phyloP scores from a whole-genome alignment of 2,113 vertebrate genomes.

The Struthidea cinerea region DNA sequence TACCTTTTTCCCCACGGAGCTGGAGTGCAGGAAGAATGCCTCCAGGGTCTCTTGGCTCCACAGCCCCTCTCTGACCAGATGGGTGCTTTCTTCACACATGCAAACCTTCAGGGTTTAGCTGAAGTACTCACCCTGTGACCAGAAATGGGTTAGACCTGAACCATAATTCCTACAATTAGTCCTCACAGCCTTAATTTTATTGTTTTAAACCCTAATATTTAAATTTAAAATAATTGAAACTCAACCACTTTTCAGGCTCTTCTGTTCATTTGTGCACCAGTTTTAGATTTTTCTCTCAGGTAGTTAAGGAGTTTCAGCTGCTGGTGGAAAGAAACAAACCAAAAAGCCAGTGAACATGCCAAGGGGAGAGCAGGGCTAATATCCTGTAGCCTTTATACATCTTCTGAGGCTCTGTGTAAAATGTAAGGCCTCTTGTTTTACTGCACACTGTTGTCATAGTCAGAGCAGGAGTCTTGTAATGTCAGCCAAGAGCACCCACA shows the following conservation, averaged over 20 bases:
- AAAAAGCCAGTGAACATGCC: neutral
- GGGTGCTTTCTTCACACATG: neutral
- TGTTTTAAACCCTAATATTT: neutral
- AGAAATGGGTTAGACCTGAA: neutral
- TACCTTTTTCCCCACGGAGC: neutral
- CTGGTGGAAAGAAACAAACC: neutral
- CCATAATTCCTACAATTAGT: neutral
- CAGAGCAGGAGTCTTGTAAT: conserved; percentile 1
- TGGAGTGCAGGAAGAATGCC: neutral
- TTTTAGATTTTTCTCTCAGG: neutral
- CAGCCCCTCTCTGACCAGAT: neutral
- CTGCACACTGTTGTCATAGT: neutral
- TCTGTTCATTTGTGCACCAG: neutral
- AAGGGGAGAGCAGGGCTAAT: neutral
- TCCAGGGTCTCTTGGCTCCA: neutral
- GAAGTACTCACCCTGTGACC: neutral
- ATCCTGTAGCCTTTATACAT: neutral
- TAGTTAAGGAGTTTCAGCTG: neutral
- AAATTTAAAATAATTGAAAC: no score
- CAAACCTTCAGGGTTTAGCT: neutral
- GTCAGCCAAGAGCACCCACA: conserved; percentile 31
- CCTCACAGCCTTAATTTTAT: neutral
- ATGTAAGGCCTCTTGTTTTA: neutral
- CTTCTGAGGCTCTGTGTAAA: neutral
- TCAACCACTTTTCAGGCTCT: neutral